Percentiles rank a stretch among this genome's conserved stretches.
These are phyloP conservation scores for Tridacna gigas DNA, from an alignment of 2,888 invertebrate genomes.

Conservation along the genomic window DNA sequence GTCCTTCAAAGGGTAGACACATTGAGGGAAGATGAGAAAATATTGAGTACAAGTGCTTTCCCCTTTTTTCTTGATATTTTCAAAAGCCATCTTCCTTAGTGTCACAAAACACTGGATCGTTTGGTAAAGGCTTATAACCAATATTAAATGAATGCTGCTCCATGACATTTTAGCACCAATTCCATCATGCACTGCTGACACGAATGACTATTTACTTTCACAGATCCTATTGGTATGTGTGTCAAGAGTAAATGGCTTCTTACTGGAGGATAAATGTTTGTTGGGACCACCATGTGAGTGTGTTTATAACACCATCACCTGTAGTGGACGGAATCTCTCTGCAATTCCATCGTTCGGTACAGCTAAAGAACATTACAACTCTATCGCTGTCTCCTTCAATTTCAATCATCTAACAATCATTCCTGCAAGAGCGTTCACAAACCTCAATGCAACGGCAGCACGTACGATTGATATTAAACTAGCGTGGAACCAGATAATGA, in stretches of 20 bases:
- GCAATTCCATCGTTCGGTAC: conserved; percentile 7
- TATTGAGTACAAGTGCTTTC: no score
- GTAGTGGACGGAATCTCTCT: conserved; percentile 8
- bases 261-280: conserved; percentile 16
- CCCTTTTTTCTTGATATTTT: no score
- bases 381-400: conserved; percentile 6
- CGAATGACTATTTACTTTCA: neutral
- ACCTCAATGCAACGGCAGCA: neutral
- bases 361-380: conserved; percentile 8
- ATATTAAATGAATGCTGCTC: no score
- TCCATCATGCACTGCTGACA: no score
- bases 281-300: conserved; percentile 19
- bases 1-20: no score
- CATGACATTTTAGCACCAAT: no score
- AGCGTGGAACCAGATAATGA: conserved; percentile 4
- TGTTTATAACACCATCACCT: conserved; percentile 9
- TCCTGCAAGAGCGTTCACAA: conserved; percentile 5
- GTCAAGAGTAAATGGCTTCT: neutral
- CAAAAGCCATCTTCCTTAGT: no score
- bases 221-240: neutral
- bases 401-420: neutral
- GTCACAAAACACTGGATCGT: no score
- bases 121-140: no score
- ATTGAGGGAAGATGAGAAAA: no score
- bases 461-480: conserved; percentile 2